Base-by-base conservation (phyloP, 2,888 invertebrate genomes). In the Epistrophe grossulariae region DNA sequence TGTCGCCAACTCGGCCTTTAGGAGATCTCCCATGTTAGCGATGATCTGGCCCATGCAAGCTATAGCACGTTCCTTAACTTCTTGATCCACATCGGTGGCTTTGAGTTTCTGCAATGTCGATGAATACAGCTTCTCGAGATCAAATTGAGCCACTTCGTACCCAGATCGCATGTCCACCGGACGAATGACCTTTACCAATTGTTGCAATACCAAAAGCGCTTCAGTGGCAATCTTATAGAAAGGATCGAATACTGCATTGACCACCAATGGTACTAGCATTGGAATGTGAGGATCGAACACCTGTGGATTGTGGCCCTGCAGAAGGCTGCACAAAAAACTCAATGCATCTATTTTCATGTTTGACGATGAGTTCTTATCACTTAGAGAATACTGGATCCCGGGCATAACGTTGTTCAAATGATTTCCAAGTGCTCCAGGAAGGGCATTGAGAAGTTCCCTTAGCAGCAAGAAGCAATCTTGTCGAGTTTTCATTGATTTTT, bases 171-270 rank as follows among this genome's bases (percentile, higher is more conserved):
- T 79, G 15, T 91, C 91, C 76, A 92, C 71, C 0, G 98, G 98
- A 35, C 98, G 94, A 91, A 99, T 97, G 66, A 99, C 98, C 94
- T 97, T 97, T 31, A 99, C 98, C 82, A 99, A 94, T 88, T 98
- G 97, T 92, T 99, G 99, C 87, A 99, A 94, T 19, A 99, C 99
- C 31, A 97, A 94, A 74, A 99, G 94, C 2, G 99, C 99, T 93
- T 99, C 99, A 0, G 99, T 99, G 2, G 98, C 98, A 90, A 99
- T 99, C 94, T 99, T 99, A 94, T 99, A 99, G 94, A 99, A 99
- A 59, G 96, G 96, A 94, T 99, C 99, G 72, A 96, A 96, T 31
- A 99, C 98, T 48, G 98, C 97, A 81, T 96, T 94, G 64, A 98
- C 96, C 64, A 99, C 96, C 6, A 98, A 96, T 11, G 97, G 97